phyloP scores from a whole-genome alignment of 2,888 invertebrate genomes.

The Tryphoninae sp. region DNA sequence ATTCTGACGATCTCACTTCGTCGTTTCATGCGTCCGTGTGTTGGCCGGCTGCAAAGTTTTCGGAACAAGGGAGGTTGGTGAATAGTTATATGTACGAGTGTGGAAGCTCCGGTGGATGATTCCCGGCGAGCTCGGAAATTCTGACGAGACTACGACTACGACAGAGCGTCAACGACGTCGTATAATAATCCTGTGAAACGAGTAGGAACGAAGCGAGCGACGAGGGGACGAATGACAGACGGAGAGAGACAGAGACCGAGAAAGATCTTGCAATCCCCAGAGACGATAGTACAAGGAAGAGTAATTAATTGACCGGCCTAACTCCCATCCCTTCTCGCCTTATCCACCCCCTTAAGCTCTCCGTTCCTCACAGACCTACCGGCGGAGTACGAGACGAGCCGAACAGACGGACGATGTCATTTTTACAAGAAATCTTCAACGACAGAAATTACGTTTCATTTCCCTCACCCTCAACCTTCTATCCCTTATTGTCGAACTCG shows the following conservation, averaged over 20 bases:
- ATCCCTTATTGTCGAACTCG: not conserved
- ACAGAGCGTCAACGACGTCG: constrained; percentile 45
- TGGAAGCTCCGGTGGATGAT: constrained; percentile 36
- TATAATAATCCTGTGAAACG: constrained; percentile 62
- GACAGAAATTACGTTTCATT: constrained; percentile 42
- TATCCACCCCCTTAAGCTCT: constrained; percentile 37
- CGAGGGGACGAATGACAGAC: constrained; percentile 35
- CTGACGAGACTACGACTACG: constrained; percentile 44
- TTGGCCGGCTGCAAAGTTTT: constrained; percentile 57
- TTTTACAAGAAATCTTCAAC: constrained; percentile 57
- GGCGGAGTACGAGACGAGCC: constrained; percentile 25
- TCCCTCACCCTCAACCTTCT: not conserved
- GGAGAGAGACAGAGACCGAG: constrained; percentile 31
- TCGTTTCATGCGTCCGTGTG: not conserved
- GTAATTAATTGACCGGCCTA: constrained; percentile 65
- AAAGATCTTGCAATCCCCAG: constrained; percentile 56
- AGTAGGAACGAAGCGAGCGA: constrained; percentile 17
- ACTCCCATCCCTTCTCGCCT: constrained; percentile 42
- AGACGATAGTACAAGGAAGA: constrained; percentile 64
- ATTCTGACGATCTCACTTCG: constrained; percentile 44
- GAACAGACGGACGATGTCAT: constrained; percentile 51
- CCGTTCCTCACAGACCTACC: not conserved
- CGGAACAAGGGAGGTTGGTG: constrained; percentile 50
- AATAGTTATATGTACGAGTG: constrained; percentile 45
- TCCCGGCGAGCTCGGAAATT: constrained; percentile 51